Percentiles rank a stretch among this genome's conserved stretches.
Conservation (phyloP, 2,797 vertebrate species). For the Artibeus jamaicensis region DNA sequence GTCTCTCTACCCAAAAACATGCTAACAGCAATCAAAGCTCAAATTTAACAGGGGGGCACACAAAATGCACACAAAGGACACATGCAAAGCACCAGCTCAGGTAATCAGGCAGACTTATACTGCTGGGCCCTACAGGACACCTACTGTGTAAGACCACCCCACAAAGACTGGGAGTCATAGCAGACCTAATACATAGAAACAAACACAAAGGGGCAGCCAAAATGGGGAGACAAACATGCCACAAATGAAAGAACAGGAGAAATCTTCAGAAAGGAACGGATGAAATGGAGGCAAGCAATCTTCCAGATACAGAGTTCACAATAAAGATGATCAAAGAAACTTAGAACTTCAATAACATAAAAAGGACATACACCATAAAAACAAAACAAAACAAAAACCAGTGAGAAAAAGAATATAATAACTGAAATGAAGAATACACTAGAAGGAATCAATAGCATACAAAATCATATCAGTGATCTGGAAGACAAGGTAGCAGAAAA, state of each 20-base stretch:
- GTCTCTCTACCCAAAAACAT: not conserved
- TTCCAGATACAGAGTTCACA: not conserved
- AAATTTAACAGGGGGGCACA: not conserved
- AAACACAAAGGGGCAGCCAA: not conserved
- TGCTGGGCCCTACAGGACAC: not conserved
- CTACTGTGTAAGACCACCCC: not conserved
- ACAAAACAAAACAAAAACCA: not conserved
- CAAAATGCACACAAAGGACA: not conserved
- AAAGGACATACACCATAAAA: not conserved
- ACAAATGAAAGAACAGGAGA: not conserved
- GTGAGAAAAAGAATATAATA: not conserved
- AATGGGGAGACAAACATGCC: not conserved
- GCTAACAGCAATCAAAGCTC: not conserved
- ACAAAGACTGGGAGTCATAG: not conserved
- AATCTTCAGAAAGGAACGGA: not conserved
- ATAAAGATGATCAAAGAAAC: not conserved
- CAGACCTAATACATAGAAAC: not conserved
- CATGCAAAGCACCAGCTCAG: not conserved
- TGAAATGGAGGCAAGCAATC: not conserved
- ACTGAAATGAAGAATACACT: not conserved
- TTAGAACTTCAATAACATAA: not conserved
- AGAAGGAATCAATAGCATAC: not conserved
- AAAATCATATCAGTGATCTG: not conserved
- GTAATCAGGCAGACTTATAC: not conserved
- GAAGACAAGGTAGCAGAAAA: not conserved